Conservation (phyloP, 2,888 invertebrate genomes). For the Drosophila maculinotata region DNA sequence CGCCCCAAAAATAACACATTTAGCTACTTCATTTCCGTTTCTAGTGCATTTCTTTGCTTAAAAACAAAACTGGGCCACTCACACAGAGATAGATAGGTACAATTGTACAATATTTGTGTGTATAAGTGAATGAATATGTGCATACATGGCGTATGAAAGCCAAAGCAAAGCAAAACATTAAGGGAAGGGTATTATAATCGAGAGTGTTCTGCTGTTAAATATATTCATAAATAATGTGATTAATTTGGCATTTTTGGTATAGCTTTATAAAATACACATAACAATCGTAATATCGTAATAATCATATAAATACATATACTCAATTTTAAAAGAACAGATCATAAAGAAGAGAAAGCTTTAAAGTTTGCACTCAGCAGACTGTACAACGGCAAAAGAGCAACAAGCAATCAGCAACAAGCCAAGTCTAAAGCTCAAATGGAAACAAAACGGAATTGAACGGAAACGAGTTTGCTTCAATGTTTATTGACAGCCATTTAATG, state of each 20-base stretch:
- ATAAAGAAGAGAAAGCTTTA: conserved; percentile 46
- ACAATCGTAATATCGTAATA: no score
- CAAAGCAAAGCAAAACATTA: conserved; percentile 30
- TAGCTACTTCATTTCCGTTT: conserved; percentile 81
- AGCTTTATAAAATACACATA: background rate
- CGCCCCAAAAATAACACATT: conserved; percentile 54
- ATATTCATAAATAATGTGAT: no score
- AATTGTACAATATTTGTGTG: conserved; percentile 6
- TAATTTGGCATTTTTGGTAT: no score
- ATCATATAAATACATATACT: background rate
- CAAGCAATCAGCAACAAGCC: conserved; percentile 57
- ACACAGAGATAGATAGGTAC: conserved; percentile 20
- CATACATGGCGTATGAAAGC: conserved; percentile 49
- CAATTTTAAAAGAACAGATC: background rate
- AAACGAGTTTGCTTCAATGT: conserved; percentile 54
- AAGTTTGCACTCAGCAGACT: conserved; percentile 53
- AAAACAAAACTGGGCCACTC: conserved; percentile 62
- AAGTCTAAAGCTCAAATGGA: conserved; percentile 10
- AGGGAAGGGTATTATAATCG: background rate
- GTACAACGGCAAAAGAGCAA: conserved; percentile 51
- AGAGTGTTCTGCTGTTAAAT: conserved; percentile 9
- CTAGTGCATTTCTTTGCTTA: conserved; percentile 75
- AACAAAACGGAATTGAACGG: conserved; percentile 17
- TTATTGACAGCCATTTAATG: conserved; percentile 70
- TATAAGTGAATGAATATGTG: conserved; percentile 3